Percentiles rank a stretch among this genome's conserved stretches.
These are phyloP conservation scores for Gavialis gangeticus DNA, from an alignment of 2,113 vertebrate genomes.

Conservation along the genomic window DNA sequence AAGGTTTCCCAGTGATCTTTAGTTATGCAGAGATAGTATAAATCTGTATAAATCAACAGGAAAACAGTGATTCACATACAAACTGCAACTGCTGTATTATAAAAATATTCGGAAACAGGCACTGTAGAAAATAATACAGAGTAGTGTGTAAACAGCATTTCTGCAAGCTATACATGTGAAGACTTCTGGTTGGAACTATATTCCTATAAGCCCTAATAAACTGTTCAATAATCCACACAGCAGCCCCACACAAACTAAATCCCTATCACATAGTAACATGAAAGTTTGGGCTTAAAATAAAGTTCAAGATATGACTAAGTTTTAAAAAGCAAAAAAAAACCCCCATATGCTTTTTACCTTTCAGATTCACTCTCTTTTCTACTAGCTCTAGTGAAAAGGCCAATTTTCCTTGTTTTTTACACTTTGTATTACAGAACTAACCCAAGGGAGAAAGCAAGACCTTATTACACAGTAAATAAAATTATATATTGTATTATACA, in stretches of 20 bases:
- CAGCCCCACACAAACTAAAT: neutral
- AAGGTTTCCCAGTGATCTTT: neutral
- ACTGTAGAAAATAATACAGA: neutral
- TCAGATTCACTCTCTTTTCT: neutral
- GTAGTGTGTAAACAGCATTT: neutral
- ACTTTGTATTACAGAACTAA: neutral
- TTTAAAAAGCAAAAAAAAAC: neutral
- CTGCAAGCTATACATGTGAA: neutral
- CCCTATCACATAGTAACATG: neutral
- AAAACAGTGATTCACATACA: neutral
- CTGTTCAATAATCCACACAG: neutral
- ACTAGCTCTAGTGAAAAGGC: neutral
- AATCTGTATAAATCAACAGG: neutral
- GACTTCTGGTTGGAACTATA: neutral
- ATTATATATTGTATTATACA: no score
- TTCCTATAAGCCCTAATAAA: neutral
- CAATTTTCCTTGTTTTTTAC: neutral
- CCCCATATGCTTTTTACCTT: no score
- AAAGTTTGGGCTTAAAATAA: neutral
- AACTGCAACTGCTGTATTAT: neutral
- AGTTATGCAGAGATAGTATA: accelerated
- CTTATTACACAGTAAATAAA: neutral
- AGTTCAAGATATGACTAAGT: neutral
- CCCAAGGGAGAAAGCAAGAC: neutral
- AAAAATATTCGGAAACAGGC: neutral